Evolutionary conservation across 2,113 vertebrate genomes (phyloP).

Genomic region (Ia io): DNA sequence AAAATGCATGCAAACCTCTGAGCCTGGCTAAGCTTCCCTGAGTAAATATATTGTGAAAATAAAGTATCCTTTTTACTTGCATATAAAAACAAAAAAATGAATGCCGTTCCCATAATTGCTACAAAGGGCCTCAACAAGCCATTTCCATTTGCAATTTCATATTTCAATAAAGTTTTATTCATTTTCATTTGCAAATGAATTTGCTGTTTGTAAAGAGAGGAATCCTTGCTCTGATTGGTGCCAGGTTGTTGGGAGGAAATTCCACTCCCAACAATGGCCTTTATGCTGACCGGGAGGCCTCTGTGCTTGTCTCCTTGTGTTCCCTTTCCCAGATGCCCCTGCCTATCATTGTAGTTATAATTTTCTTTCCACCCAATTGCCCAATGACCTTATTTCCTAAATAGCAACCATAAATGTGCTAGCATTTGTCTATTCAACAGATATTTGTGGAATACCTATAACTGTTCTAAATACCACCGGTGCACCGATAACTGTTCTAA

Average conservation of each 20-base stretch:
- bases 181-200: constrained; percentile 78
- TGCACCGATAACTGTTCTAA: not conserved
- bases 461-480: not conserved
- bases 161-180: constrained; percentile 84
- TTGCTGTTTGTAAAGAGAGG: constrained; percentile 61
- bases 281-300: not conserved
- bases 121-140: constrained; percentile 70
- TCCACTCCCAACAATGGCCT: not conserved
- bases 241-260: not conserved
- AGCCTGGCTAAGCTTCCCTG: constrained; percentile 67
- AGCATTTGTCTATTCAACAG: not conserved
- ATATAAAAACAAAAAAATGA: constrained; percentile 79
- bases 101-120: constrained; percentile 75
- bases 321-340: not conserved
- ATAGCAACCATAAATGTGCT: not conserved
- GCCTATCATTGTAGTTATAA: not conserved
- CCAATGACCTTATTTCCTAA: not conserved
- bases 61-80: constrained; percentile 78
- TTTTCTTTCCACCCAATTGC: not conserved
- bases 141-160: constrained; percentile 79
- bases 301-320: not conserved
- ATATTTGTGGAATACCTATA: not conserved
- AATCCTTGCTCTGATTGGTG: constrained; percentile 3
- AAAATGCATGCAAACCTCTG: constrained; percentile 49
- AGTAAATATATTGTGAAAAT: constrained; percentile 81